Evolutionary conservation across 2,113 vertebrate genomes (phyloP), one percentile per base, ranked within the genome.

Genomic region (Coptodon rendalli): DNA sequence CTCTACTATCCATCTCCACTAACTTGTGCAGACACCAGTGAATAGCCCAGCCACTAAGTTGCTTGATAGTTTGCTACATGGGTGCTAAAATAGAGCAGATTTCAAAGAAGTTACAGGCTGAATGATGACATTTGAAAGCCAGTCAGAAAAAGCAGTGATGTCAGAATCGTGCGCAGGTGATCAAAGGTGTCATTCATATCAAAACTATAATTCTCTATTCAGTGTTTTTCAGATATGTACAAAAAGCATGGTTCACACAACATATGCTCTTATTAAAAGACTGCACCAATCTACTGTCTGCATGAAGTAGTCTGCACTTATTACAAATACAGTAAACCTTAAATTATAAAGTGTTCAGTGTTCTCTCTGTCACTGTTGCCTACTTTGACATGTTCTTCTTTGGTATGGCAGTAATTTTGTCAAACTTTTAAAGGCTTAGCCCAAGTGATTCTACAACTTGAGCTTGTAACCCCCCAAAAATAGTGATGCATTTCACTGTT

Each of bases 1-100:
- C 81, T 82, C 85, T 14, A 12, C 88, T 68, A 93, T 94, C 90
- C 50, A 89, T 94, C 93, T 93, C 80, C 86, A 84, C 90, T 89
- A 92, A 78, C 71, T 34, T 84, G 38, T 10, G n/a, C 63, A 59
- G 88, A 85, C 86, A 82, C 84, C 61, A 10, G 22, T 80, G 91
- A 91, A 87, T 14, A 85, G 84, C 88, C 66, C 19, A 63, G 81
- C 85, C 82, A 52, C 92, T 19, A 14, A 54, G 83, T 14, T 90
- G 76, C 66, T 89, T 7, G 63, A 14, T 80, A 56, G 80, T 89
- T 88, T 83, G 56, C 66, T 83, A 34, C 31, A 29, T 52, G 89
- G 88, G 84, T 80, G 87, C 83, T 57, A 3, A 86, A 86, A 93
- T 84, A 82, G 73, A 86, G 83, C 27, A 27, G 73, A 63, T 89